Evolutionary conservation across 2,888 invertebrate species (phyloP).

Genomic region (Lamellibrachia satsuma): DNA sequence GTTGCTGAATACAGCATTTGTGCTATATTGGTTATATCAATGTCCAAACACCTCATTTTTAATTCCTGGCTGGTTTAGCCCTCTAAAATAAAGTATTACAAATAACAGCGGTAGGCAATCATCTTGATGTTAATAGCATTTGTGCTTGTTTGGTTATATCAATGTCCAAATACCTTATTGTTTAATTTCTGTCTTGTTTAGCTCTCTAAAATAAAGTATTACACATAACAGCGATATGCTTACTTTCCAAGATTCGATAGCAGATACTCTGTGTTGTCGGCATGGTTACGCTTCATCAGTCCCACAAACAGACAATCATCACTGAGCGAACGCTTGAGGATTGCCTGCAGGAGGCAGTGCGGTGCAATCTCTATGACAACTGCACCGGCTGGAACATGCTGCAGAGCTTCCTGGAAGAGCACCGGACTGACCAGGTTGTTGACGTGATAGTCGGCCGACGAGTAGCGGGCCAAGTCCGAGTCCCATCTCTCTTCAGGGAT

Average conservation of each 20-base stretch:
- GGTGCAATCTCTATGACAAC: slow-evolving; percentile 92
- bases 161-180: slow-evolving; percentile 81
- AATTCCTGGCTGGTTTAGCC: too few relatives aligned
- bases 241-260: slow-evolving; percentile 83
- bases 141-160: slow-evolving; percentile 85
- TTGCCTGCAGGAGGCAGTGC: slow-evolving; percentile 91
- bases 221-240: slow-evolving; percentile 51
- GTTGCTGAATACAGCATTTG: too few relatives aligned
- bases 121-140: slow-evolving; percentile 79
- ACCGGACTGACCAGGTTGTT: slow-evolving; percentile 95
- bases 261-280: slow-evolving; percentile 80
- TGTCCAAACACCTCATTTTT: too few relatives aligned
- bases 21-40: too few relatives aligned
- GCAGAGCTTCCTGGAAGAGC: slow-evolving; percentile 87
- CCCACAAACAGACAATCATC: slow-evolving; percentile 81
- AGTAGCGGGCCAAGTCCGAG: slow-evolving; percentile 79
- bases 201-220: too few relatives aligned
- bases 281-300: slow-evolving; percentile 83
- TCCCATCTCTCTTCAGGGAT: slow-evolving; percentile 87
- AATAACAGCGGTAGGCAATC: slow-evolving; percentile 71
- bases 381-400: slow-evolving; percentile 86
- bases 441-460: slow-evolving; percentile 93
- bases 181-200: slow-evolving; percentile 58
- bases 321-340: slow-evolving; percentile 85
- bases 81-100: too few relatives aligned